A percentile compares a stretch with the other conserved stretches of the same genome.
Evolutionary conservation across 1,140 invertebrate species (phyloP).

Genomic region (Meloidogyne hapla): DNA sequence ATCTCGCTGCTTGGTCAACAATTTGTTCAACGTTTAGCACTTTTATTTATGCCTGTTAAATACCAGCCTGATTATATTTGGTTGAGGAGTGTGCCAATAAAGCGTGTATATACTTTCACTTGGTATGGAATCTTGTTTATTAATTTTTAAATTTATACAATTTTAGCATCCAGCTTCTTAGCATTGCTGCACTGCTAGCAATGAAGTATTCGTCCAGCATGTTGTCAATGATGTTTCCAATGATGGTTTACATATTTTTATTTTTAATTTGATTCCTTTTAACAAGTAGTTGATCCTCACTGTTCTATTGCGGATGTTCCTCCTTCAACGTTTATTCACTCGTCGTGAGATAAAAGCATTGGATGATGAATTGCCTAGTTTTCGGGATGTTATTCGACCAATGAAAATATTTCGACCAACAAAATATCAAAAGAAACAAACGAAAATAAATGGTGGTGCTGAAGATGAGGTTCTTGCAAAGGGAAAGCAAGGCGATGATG

Average conservation of each 20-base stretch:
- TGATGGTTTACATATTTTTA: slow-evolving; percentile 65
- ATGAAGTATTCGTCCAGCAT: slow-evolving; percentile 50
- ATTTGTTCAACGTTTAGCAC: slow-evolving; percentile 88
- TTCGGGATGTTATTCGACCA: slow-evolving; percentile 27
- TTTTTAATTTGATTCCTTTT: slow-evolving; percentile 7
- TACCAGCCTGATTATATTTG: slow-evolving; percentile 92
- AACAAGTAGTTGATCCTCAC: slow-evolving; percentile 78
- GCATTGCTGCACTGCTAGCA: slow-evolving; percentile 46
- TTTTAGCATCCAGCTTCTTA: slow-evolving; percentile 46
- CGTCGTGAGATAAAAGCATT: slow-evolving; percentile 38
- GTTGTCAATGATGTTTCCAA: slow-evolving; percentile 42
- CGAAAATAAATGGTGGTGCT: not conserved
- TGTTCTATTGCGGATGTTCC: slow-evolving; percentile 84
- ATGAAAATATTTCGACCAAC: slow-evolving; percentile 2
- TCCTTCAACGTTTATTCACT: slow-evolving; percentile 42
- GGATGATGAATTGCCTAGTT: slow-evolving; percentile 40
- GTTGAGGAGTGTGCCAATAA: slow-evolving; percentile 73
- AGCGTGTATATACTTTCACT: slow-evolving; percentile 56
- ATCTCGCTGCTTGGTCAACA: slow-evolving; percentile 67
- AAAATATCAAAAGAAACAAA: slow-evolving; percentile 7
- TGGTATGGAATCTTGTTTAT: not conserved
- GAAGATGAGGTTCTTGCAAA: not conserved
- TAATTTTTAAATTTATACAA: not conserved
- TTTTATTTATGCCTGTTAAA: slow-evolving; percentile 95
- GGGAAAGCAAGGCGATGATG: not conserved